These are phyloP conservation scores for Merops nubicus DNA, from an alignment of 2,113 vertebrate genomes.

Conservation along the genomic window DNA sequence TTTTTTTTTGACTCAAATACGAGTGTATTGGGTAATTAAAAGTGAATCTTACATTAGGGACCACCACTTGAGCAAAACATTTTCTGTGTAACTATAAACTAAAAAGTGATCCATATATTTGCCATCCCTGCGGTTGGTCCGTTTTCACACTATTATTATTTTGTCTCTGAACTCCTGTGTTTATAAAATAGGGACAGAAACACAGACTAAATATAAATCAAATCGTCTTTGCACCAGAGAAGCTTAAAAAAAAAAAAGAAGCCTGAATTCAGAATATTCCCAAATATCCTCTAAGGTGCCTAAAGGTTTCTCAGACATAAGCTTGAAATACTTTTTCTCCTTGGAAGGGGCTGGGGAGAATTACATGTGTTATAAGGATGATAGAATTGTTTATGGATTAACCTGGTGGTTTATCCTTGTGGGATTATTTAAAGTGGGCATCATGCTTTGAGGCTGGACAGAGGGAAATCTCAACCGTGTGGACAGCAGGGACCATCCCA, in stretches of 20 bases:
- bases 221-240: neutral
- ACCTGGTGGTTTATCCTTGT: neutral
- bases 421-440: neutral
- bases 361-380: neutral
- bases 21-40: constrained; percentile 36
- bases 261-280: constrained; percentile 8
- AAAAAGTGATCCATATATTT: neutral
- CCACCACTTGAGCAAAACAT: constrained; percentile 23
- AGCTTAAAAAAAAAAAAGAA: neutral
- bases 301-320: neutral
- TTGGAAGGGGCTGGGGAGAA: neutral
- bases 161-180: constrained; percentile 58
- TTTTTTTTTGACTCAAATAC: constrained; percentile 38
- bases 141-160: constrained; percentile 72
- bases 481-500: neutral
- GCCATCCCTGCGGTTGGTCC: constrained; percentile 31
- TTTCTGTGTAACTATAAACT: constrained; percentile 28
- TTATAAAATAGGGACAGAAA: constrained; percentile 65
- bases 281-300: neutral
- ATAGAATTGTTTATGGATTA: neutral
- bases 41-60: constrained; percentile 43
- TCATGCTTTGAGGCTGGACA: neutral
- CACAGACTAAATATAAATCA: constrained; percentile 75
- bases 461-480: neutral
- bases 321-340: neutral